These are phyloP conservation scores for Chromobotia macracanthus DNA, from an alignment of 2,797 vertebrate species.

Conservation along the genomic window DNA sequence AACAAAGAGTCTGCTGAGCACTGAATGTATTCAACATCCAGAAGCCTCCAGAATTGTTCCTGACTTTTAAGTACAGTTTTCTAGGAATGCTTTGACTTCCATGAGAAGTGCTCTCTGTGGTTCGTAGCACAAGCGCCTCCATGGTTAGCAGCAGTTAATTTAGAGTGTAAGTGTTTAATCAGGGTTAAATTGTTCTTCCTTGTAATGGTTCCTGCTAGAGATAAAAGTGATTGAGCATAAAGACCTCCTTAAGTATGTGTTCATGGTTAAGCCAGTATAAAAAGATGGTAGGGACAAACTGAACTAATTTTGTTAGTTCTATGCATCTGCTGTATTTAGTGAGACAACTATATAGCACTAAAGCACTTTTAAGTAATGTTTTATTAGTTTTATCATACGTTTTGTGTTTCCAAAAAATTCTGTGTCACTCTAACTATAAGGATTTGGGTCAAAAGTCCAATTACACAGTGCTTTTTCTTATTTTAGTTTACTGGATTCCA, in stretches of 20 bases:
- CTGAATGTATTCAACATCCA: background rate
- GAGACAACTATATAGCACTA: background rate
- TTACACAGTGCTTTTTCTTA: too few species aligned
- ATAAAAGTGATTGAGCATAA: slow-evolving; percentile 57
- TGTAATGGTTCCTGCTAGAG: slow-evolving; percentile 53
- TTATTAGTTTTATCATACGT: background rate
- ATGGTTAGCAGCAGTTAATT: slow-evolving; percentile 49
- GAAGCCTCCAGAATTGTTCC: background rate
- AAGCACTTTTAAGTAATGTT: background rate
- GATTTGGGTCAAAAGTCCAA: too few species aligned
- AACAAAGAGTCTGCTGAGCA: background rate
- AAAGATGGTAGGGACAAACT: slow-evolving; percentile 26
- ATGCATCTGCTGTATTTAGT: background rate
- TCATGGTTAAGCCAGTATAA: slow-evolving; percentile 37
- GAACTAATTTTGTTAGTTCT: slow-evolving; percentile 18
- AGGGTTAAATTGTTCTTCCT: slow-evolving; percentile 54
- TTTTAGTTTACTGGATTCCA: too few species aligned
- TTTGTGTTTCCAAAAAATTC: background rate
- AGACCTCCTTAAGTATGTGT: slow-evolving; percentile 44
- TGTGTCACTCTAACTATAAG: too few species aligned
- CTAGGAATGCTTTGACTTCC: slow-evolving; percentile 2
- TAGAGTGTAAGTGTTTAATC: slow-evolving; percentile 50
- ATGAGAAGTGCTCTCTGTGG: slow-evolving; percentile 30
- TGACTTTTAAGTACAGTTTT: background rate
- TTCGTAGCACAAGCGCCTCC: slow-evolving; percentile 14